These are phyloP conservation scores for Boloria selene DNA, from an alignment of 2,888 invertebrate genomes.

Conservation along the genomic window DNA sequence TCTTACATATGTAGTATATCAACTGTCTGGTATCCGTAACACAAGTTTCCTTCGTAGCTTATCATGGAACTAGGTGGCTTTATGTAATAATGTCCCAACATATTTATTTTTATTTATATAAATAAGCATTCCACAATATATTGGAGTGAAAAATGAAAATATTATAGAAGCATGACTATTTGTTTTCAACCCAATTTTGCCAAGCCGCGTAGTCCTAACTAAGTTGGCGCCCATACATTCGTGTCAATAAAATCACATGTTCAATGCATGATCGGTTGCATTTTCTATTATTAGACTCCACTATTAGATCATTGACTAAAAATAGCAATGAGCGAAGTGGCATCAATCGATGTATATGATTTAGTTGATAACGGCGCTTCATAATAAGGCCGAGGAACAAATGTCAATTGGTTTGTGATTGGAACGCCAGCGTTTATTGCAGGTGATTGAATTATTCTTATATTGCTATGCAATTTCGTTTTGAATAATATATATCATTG, in stretches of 20 bases:
- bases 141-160: too few species aligned
- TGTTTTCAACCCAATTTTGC: too few species aligned
- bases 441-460: constrained; percentile 13
- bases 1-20: too few species aligned
- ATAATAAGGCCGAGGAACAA: constrained; percentile 7
- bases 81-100: too few species aligned
- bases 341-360: constrained; percentile 21
- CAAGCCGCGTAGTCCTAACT: too few species aligned
- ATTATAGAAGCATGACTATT: too few species aligned
- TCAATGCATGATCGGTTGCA: constrained; percentile 51
- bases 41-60: too few species aligned
- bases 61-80: too few species aligned
- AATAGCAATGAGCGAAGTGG: constrained; percentile 57
- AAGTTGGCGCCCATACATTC: background rate
- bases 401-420: constrained; percentile 17
- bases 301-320: constrained; percentile 58
- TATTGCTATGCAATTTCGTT: background rate
- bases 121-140: too few species aligned
- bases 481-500: background rate
- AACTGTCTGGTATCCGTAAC: too few species aligned
- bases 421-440: background rate
- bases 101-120: too few species aligned
- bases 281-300: constrained; percentile 65
- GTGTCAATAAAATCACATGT: constrained; percentile 42
- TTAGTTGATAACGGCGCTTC: constrained; percentile 14